Conservation (phyloP, 2,888 invertebrate genomes). For the Psylliodes chrysocephalus region DNA sequence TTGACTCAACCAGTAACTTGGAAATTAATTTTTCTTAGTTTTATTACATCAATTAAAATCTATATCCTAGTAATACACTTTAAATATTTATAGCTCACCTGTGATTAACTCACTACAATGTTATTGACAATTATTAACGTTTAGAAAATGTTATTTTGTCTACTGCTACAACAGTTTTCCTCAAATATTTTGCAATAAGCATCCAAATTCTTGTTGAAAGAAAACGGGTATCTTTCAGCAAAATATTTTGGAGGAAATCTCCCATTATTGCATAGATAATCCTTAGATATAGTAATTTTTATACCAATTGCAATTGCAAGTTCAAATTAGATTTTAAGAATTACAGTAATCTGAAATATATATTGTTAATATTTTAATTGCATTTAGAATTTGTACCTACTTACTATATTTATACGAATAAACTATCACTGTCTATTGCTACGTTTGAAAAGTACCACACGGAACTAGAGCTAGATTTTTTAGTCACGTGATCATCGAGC, state of each 20-base stretch:
- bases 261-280: slow-evolving; percentile 14
- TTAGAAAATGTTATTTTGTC: slow-evolving; percentile 3
- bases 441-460: no score
- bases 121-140: neutral
- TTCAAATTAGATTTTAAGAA: slow-evolving; percentile 24
- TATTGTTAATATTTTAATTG: no score
- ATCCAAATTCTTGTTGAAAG: neutral
- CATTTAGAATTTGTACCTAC: slow-evolving; percentile 2
- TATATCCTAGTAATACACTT: neutral
- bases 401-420: slow-evolving; percentile 18
- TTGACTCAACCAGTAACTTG: no score
- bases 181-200: neutral
- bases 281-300: slow-evolving; percentile 14
- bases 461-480: no score
- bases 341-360: neutral
- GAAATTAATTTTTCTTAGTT: no score
- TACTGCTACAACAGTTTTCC: neutral
- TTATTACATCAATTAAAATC: neutral
- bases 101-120: slow-evolving; percentile 21
- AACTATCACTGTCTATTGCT: no score
- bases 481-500: no score
- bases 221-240: neutral
- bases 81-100: slow-evolving; percentile 14
- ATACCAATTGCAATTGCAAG: slow-evolving; percentile 22
- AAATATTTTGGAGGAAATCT: neutral